Conservation (phyloP, 1,140 invertebrate species). For the Lepidurus couesii region DNA sequence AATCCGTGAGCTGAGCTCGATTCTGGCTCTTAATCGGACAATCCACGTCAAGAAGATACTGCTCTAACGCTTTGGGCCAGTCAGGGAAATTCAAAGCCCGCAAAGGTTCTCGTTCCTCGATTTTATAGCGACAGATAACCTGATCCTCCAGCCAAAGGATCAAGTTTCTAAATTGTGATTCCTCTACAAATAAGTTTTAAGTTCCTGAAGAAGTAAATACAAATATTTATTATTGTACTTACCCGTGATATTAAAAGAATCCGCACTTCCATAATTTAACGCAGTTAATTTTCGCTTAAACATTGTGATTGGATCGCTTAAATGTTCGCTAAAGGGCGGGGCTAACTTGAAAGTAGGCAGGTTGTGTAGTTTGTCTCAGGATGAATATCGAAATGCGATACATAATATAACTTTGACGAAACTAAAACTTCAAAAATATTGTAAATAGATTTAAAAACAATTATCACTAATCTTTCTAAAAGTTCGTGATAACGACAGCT, state of each 20-base stretch:
- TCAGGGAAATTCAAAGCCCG: constrained; percentile 55
- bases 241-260: constrained; percentile 62
- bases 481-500: too few relatives aligned
- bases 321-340: background rate
- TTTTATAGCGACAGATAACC: constrained; percentile 81
- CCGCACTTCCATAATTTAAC: constrained; percentile 64
- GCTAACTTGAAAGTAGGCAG: too few relatives aligned
- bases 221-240: constrained; percentile 40
- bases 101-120: constrained; percentile 69
- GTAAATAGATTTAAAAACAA: too few relatives aligned
- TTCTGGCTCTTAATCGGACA: constrained; percentile 46
- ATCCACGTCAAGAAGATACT: constrained; percentile 69
- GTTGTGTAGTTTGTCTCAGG: too few relatives aligned
- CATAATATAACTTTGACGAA: too few relatives aligned
- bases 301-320: constrained; percentile 54
- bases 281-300: constrained; percentile 66
- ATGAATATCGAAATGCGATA: too few relatives aligned
- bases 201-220: constrained; percentile 38
- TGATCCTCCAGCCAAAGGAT: constrained; percentile 90
- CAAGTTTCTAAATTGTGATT: constrained; percentile 68
- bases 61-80: constrained; percentile 67
- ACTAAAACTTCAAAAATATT: too few relatives aligned
- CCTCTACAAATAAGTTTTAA: constrained; percentile 54
- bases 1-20: constrained; percentile 65
- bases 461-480: too few relatives aligned